Evolutionary conservation across 2,113 vertebrate genomes (phyloP).

Genomic region (Dicaeum eximium): DNA sequence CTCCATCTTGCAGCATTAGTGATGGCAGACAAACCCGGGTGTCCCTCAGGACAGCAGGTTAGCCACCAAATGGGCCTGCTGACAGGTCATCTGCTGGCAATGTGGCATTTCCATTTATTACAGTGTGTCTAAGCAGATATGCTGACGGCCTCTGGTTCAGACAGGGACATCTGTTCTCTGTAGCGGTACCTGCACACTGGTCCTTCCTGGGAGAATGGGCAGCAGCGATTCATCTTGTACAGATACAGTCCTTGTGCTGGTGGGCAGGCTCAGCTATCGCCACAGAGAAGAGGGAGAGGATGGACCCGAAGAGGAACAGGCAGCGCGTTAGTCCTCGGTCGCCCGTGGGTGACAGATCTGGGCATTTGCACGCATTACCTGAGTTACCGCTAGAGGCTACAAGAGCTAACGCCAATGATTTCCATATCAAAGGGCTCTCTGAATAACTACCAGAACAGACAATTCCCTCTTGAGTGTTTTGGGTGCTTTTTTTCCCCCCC

Average conservation of each 20-base stretch:
- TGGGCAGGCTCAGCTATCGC: not conserved
- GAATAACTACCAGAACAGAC: not conserved
- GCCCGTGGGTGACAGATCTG: not conserved
- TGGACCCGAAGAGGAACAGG: not conserved
- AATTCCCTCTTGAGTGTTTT: not conserved
- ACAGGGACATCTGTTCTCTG: not conserved
- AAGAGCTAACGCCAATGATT: not conserved
- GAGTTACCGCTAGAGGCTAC: not conserved
- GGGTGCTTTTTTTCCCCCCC: not conserved
- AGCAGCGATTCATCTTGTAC: not conserved
- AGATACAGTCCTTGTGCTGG: not conserved
- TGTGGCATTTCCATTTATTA: not conserved
- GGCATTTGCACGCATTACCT: not conserved
- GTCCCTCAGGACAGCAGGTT: not conserved
- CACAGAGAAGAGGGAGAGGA: not conserved
- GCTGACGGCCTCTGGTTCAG: not conserved
- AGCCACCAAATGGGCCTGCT: not conserved
- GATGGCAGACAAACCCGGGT: not conserved
- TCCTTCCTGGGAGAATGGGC: not conserved
- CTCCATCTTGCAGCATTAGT: not conserved
- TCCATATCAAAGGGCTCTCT: constrained; percentile 33
- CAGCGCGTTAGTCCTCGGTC: not conserved
- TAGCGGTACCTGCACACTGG: accelerated
- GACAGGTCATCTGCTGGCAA: not conserved
- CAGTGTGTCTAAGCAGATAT: not conserved